Evolutionary conservation across 2,888 invertebrate species (phyloP).

Genomic region (Latrodectus elegans): DNA sequence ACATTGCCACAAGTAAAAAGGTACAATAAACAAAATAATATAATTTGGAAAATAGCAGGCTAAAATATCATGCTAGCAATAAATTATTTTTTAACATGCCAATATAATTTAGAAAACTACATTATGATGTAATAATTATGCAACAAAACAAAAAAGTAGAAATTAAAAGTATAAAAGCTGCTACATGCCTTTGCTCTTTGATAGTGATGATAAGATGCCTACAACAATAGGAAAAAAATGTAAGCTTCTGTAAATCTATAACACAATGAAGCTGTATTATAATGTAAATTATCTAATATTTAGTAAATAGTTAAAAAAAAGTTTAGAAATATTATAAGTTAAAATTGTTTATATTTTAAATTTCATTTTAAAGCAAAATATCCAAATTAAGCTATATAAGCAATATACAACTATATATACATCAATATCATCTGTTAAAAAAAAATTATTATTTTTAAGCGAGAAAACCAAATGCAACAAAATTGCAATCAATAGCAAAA

Average conservation of each 20-base stretch:
- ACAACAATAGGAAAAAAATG: constrained; percentile 60
- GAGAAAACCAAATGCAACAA: no score
- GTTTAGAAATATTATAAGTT: no score
- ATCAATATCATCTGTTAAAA: no score
- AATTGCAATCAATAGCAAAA: no score
- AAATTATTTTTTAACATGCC: not conserved
- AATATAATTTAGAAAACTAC: not conserved
- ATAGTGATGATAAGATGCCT: constrained; percentile 66
- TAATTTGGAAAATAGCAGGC: not conserved
- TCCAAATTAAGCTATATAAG: no score
- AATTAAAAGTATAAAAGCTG: constrained; percentile 65
- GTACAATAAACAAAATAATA: not conserved
- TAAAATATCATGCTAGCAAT: not conserved
- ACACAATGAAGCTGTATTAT: no score
- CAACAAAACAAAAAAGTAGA: constrained; percentile 33
- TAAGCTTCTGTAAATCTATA: constrained; percentile 13
- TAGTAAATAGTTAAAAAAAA: no score
- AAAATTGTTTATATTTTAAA: no score
- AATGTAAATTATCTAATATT: no score
- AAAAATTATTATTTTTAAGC: no score
- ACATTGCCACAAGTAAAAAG: not conserved
- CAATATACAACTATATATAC: no score
- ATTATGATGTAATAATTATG: constrained; percentile 6
- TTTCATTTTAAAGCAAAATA: no score
- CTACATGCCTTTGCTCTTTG: constrained; percentile 70